These are phyloP conservation scores for Falco peregrinus DNA, from an alignment of 2,797 vertebrate species.

Conservation along the genomic window DNA sequence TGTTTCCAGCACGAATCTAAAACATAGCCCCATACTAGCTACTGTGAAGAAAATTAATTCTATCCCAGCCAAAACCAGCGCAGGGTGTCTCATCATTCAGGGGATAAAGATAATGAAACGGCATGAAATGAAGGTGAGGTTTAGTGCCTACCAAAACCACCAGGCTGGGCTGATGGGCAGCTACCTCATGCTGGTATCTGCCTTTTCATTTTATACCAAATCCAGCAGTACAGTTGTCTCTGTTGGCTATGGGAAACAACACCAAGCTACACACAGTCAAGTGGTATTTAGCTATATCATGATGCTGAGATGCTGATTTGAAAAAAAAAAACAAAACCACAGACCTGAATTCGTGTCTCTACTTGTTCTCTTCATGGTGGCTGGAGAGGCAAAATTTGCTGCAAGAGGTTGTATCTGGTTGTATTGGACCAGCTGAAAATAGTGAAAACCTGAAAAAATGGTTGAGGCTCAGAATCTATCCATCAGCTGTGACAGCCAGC, in stretches of 20 bases:
- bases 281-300: not conserved
- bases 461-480: not conserved
- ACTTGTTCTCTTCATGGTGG: not conserved
- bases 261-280: not conserved
- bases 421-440: not conserved
- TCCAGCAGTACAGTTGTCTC: not conserved
- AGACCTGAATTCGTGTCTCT: not conserved
- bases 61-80: too few relatives aligned
- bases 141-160: not conserved
- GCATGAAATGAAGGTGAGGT: not conserved
- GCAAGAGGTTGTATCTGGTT: not conserved
- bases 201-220: not conserved
- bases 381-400: not conserved
- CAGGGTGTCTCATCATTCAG: not conserved
- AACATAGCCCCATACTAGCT: too few relatives aligned
- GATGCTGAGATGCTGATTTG: not conserved
- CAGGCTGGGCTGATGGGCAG: not conserved
- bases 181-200: not conserved
- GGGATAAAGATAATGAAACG: not conserved
- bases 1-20: too few relatives aligned
- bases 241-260: not conserved
- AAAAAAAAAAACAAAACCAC: not conserved
- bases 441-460: not conserved
- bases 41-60: too few relatives aligned
- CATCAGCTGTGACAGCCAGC: not conserved